These are phyloP conservation scores for Manis pentadactyla DNA, from an alignment of 2,797 vertebrate genomes.

Conservation along the genomic window DNA sequence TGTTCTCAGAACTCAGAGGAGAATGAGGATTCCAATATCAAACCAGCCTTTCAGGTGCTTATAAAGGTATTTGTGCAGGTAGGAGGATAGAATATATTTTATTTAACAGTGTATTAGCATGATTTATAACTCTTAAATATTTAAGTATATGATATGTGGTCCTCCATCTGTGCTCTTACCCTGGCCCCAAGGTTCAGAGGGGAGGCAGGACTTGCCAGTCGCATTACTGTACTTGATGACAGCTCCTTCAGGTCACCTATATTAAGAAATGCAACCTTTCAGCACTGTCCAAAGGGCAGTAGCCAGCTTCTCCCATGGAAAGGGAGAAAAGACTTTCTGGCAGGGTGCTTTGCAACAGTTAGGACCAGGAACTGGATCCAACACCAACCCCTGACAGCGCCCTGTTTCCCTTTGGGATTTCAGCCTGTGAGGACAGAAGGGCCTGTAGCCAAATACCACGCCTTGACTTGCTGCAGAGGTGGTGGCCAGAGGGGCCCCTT, in stretches of 20 bases:
- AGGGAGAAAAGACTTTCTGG: background rate
- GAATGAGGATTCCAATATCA: background rate
- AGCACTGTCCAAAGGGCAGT: background rate
- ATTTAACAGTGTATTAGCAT: background rate
- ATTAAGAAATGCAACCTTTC: background rate
- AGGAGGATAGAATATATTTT: background rate
- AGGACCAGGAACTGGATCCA: background rate
- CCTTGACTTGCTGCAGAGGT: background rate
- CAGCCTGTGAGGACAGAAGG: background rate
- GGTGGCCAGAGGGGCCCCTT: background rate
- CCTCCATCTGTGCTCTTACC: background rate
- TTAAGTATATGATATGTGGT: background rate
- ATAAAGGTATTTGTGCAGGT: background rate
- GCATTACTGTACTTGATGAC: background rate
- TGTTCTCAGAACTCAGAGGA: constrained; percentile 1
- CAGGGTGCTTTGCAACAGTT: background rate
- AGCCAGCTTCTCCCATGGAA: background rate
- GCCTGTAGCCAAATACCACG: accelerated
- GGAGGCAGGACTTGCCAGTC: background rate
- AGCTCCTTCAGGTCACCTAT: background rate
- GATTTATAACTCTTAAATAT: constrained; percentile 32
- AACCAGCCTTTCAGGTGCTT: background rate
- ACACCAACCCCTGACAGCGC: background rate
- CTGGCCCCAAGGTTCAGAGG: background rate
- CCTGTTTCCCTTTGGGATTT: background rate